Percentiles rank a stretch among this genome's conserved stretches.
phyloP scores from a whole-genome alignment of 2,113 vertebrate species.

The Pseudopipra pipra region DNA sequence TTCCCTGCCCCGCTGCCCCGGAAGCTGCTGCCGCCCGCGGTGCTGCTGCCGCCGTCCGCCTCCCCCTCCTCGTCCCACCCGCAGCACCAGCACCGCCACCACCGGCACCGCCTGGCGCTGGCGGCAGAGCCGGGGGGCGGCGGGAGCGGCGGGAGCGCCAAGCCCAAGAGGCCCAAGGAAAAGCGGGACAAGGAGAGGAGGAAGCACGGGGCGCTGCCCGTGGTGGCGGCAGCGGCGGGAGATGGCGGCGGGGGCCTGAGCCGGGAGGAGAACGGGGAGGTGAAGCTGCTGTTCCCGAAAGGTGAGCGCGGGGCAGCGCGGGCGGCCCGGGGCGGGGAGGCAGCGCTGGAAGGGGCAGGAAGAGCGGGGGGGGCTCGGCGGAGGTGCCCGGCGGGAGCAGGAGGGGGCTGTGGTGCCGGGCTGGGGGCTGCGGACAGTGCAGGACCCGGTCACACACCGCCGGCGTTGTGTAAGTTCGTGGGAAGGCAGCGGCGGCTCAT shows the following conservation, averaged over 20 bases:
- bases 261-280: conserved; percentile 89
- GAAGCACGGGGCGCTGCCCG: conserved; percentile 72
- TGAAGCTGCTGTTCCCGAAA: conserved; percentile 81
- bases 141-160: conserved; percentile 46
- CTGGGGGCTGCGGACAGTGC: background rate
- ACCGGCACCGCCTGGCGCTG: conserved; percentile 32
- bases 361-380: background rate
- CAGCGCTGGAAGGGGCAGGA: background rate
- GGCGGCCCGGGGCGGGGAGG: background rate
- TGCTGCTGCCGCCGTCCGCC: conserved; percentile 54
- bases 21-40: conserved; percentile 70
- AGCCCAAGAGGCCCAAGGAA: conserved; percentile 82
- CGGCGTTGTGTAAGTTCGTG: background rate
- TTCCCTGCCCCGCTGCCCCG: conserved; percentile 79
- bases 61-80: conserved; percentile 43
- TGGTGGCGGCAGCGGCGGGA: conserved; percentile 4
- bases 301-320: conserved; percentile 65
- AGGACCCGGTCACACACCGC: accelerated
- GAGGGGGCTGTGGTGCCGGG: background rate
- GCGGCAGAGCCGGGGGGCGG: background rate
- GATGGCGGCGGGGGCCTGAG: conserved; percentile 63
- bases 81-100: conserved; percentile 57
- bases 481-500: background rate
- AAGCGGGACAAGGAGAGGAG: conserved; percentile 81
- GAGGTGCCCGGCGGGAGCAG: background rate